Conservation (phyloP, 2,888 invertebrate species). For the Chirona hameri region DNA sequence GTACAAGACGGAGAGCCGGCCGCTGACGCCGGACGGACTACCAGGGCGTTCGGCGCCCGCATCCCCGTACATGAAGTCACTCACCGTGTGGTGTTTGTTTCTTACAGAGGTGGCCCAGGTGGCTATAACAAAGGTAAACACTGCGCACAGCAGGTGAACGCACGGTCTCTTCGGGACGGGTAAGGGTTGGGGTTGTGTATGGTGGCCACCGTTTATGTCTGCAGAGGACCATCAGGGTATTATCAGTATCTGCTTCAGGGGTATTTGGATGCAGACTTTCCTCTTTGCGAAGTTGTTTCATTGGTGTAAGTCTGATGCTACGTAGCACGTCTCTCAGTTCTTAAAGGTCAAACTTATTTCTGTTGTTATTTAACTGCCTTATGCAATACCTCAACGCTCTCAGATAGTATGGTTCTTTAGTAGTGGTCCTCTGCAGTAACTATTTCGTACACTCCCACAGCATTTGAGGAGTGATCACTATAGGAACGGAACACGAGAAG, state of each 20-base stretch:
- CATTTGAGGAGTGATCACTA: neutral
- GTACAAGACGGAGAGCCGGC: neutral
- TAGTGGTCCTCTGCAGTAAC: neutral
- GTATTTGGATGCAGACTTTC: too few relatives aligned
- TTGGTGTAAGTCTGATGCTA: too few relatives aligned
- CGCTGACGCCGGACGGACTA: neutral
- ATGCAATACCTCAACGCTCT: too few relatives aligned
- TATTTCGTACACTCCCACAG: neutral
- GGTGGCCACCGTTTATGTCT: neutral
- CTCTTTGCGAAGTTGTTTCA: too few relatives aligned
- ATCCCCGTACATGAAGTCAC: neutral
- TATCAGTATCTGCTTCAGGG: too few relatives aligned
- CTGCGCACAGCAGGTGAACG: neutral
- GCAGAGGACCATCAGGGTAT: neutral
- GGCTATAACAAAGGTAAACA: slow-evolving; percentile 31
- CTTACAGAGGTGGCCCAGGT: slow-evolving; percentile 27
- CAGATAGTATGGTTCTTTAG: too few relatives aligned
- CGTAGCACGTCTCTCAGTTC: too few relatives aligned
- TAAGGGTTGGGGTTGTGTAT: neutral
- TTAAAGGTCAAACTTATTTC: too few relatives aligned
- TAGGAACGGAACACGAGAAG: too few relatives aligned
- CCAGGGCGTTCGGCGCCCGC: neutral
- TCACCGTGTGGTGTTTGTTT: neutral
- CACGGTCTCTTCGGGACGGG: neutral
- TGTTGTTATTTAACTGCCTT: too few relatives aligned